A percentile compares a stretch with the other conserved stretches of the same genome.
Evolutionary conservation across 1,140 invertebrate genomes (phyloP).

Genomic region (Magallana angulata): DNA sequence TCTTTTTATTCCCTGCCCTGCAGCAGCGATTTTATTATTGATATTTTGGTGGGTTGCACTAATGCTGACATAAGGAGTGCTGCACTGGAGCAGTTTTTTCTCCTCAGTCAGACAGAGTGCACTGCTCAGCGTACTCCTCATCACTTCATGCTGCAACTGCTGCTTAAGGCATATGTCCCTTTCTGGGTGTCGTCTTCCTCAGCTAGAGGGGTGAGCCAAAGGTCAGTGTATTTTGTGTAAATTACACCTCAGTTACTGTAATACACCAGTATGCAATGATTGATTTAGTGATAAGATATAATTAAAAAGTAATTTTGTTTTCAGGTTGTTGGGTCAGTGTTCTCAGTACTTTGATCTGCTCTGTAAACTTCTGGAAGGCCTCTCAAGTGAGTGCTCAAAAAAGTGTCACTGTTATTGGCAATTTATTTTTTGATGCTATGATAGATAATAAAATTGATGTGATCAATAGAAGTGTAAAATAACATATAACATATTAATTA

Average conservation of each 20-base stretch:
- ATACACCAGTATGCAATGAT: background rate
- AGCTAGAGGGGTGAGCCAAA: constrained; percentile 80
- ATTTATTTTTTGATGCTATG: too few species aligned
- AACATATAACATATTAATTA: background rate
- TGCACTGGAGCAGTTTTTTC: constrained; percentile 80
- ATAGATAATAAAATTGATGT: background rate
- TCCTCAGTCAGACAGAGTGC: constrained; percentile 75
- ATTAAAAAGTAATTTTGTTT: constrained; percentile 42
- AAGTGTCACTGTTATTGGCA: background rate
- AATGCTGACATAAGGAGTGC: constrained; percentile 78
- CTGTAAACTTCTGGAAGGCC: constrained; percentile 78
- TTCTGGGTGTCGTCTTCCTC: constrained; percentile 81
- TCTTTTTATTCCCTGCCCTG: constrained; percentile 80
- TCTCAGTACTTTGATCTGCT: constrained; percentile 82
- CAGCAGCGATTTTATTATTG: constrained; percentile 81
- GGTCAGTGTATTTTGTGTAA: constrained; percentile 62
- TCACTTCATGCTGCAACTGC: constrained; percentile 79
- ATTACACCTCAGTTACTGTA: background rate
- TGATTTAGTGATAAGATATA: background rate
- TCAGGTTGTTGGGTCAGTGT: constrained; percentile 80
- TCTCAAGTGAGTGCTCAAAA: constrained; percentile 72
- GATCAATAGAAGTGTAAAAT: too few species aligned
- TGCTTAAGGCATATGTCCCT: constrained; percentile 82
- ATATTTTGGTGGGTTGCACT: constrained; percentile 81
- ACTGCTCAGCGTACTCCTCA: constrained; percentile 70